Percentiles rank a stretch among this genome's conserved stretches.
Evolutionary conservation across 1,140 invertebrate species (phyloP).

Genomic region (Pygmarrhopalites habei): DNA sequence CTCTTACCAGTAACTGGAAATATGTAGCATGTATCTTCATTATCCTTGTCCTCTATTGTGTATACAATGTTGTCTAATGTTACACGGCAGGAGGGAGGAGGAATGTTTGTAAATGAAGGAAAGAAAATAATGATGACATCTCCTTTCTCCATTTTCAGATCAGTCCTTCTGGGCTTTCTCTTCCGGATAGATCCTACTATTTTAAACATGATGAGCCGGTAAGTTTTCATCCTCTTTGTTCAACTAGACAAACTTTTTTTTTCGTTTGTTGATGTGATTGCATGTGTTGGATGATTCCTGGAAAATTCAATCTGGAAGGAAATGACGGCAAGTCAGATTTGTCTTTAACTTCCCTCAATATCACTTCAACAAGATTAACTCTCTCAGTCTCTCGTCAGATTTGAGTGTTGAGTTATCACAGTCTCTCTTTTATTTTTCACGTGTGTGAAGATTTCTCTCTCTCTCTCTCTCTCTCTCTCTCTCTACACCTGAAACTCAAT

Average conservation of each 20-base stretch:
- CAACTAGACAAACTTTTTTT: no score
- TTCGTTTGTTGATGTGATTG: not conserved
- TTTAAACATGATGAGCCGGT: slow-evolving; percentile 45
- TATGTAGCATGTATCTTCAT: not conserved
- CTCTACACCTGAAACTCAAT: no score
- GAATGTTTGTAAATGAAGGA: not conserved
- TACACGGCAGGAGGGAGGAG: not conserved
- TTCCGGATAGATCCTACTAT: slow-evolving; percentile 51
- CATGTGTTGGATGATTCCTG: not conserved
- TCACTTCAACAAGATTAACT: no score
- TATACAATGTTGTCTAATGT: not conserved
- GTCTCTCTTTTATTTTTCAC: no score
- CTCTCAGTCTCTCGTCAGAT: no score
- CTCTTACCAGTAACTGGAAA: not conserved
- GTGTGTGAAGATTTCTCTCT: no score
- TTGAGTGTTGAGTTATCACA: no score
- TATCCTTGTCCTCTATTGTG: not conserved
- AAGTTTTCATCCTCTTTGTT: slow-evolving; percentile 26
- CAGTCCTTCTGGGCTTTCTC: slow-evolving; percentile 48
- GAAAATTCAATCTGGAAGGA: not conserved
- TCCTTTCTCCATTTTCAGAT: slow-evolving; percentile 39
- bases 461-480: no score
- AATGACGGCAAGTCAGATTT: no score
- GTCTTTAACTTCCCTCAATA: no score
- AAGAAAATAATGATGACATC: not conserved